Percentiles rank a stretch among this genome's conserved stretches.
phyloP scores from a whole-genome alignment of 2,797 vertebrate species.

The Muscicapa comitata region DNA sequence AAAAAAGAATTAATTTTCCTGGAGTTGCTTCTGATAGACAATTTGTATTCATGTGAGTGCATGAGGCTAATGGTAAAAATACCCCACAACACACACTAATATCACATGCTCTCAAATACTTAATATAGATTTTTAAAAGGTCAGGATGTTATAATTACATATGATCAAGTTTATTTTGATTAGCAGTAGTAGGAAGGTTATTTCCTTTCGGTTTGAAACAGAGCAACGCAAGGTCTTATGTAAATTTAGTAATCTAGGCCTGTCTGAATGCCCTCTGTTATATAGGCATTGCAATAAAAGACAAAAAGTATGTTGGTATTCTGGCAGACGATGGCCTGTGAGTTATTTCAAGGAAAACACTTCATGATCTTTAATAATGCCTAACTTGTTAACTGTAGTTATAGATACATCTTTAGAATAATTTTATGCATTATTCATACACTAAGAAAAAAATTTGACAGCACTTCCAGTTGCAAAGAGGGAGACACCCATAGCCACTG shows the following conservation, averaged over 20 bases:
- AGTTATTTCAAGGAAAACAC: not conserved
- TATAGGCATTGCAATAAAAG: not conserved
- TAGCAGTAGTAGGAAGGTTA: not conserved
- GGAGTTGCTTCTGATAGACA: not conserved
- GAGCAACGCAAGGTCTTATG: not conserved
- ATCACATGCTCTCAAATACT: not conserved
- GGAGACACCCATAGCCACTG: not conserved
- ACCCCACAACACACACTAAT: not conserved
- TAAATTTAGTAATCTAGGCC: not conserved
- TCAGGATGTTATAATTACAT: slow-evolving; percentile 3
- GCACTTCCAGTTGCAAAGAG: not conserved
- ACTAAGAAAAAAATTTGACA: not conserved
- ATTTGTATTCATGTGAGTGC: not conserved
- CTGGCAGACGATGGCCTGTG: not conserved
- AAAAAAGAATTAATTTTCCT: not conserved
- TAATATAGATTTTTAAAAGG: not conserved
- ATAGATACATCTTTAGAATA: not conserved
- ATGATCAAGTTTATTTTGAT: not conserved
- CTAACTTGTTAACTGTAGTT: not conserved
- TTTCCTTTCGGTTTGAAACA: not conserved
- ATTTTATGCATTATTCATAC: not conserved
- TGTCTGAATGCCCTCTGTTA: not conserved
- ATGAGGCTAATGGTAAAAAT: not conserved
- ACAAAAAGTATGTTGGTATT: not conserved
- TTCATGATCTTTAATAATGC: not conserved